phyloP scores from a whole-genome alignment of 2,888 invertebrate species.

The Spisula subtruncata region DNA sequence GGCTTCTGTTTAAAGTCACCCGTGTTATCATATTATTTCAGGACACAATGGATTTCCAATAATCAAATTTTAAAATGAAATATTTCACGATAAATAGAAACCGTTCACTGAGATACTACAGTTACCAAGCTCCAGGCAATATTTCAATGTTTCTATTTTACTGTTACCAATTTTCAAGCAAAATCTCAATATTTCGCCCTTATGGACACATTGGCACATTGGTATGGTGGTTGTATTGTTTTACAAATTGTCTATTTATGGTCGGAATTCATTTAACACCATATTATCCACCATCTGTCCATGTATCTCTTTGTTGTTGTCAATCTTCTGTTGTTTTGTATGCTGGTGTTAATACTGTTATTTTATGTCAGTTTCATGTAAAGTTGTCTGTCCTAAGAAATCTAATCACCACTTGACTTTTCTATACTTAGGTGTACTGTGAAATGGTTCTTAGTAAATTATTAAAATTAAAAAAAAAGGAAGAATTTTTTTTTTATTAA shows the following conservation, averaged over 20 bases:
- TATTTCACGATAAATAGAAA: not conserved
- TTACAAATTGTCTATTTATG: constrained; percentile 15
- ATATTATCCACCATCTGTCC: constrained; percentile 16
- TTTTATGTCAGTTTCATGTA: too few species aligned
- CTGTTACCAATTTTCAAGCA: not conserved
- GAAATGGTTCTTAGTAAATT: too few species aligned
- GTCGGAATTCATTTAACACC: constrained; percentile 10
- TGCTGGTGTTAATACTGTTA: too few species aligned
- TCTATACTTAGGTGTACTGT: too few species aligned
- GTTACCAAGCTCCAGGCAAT: not conserved
- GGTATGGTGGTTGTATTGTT: constrained; percentile 15
- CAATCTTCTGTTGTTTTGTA: not conserved
- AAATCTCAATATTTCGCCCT: not conserved
- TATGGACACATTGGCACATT: not conserved
- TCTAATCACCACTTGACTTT: too few species aligned
- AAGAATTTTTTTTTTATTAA: too few species aligned
- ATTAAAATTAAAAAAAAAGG: too few species aligned
- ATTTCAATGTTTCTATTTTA: not conserved
- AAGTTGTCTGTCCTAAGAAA: too few species aligned
- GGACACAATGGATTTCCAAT: constrained; percentile 13
- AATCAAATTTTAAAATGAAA: constrained; percentile 9
- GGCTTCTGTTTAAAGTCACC: not conserved
- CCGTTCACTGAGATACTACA: not conserved
- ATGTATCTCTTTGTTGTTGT: constrained; percentile 6
- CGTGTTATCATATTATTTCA: not conserved